A percentile compares a stretch with the other conserved stretches of the same genome.
These are phyloP conservation scores for Xiphophorus hellerii DNA, from an alignment of 2,113 vertebrate species.

Conservation along the genomic window DNA sequence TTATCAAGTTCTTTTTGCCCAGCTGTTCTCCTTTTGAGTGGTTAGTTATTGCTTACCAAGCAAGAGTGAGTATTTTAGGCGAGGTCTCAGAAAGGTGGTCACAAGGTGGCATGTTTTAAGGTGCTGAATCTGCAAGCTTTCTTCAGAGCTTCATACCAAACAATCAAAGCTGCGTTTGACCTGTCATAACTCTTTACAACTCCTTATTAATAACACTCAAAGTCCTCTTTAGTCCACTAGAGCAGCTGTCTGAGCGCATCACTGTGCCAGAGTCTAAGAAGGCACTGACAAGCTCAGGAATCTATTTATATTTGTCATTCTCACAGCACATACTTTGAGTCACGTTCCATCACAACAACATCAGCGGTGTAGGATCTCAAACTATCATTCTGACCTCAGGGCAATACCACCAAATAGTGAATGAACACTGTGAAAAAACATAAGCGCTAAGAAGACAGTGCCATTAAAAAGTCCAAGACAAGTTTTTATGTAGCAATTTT, in stretches of 20 bases:
- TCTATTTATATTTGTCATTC: neutral
- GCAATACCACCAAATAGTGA: neutral
- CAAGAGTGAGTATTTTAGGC: slow-evolving; percentile 45
- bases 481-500: neutral
- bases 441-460: neutral
- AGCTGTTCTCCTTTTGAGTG: slow-evolving; percentile 32
- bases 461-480: neutral
- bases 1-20: slow-evolving; percentile 41
- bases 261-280: neutral
- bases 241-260: slow-evolving; percentile 36
- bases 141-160: slow-evolving; percentile 1
- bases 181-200: slow-evolving; percentile 29
- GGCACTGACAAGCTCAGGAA: slow-evolving; percentile 5
- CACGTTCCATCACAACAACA: slow-evolving; percentile 1
- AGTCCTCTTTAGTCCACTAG: slow-evolving; percentile 16
- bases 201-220: slow-evolving; percentile 25
- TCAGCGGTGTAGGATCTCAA: slow-evolving; percentile 3
- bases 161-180: slow-evolving; percentile 9
- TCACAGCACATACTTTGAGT: neutral
- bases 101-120: slow-evolving; percentile 24
- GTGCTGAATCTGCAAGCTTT: slow-evolving; percentile 2
- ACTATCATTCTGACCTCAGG: neutral
- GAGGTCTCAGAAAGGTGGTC: slow-evolving; percentile 29
- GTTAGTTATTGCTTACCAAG: slow-evolving; percentile 26
- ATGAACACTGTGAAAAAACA: neutral